Evolutionary conservation across 2,888 invertebrate genomes (phyloP).

Genomic region (Leptinotarsa peninsularis): DNA sequence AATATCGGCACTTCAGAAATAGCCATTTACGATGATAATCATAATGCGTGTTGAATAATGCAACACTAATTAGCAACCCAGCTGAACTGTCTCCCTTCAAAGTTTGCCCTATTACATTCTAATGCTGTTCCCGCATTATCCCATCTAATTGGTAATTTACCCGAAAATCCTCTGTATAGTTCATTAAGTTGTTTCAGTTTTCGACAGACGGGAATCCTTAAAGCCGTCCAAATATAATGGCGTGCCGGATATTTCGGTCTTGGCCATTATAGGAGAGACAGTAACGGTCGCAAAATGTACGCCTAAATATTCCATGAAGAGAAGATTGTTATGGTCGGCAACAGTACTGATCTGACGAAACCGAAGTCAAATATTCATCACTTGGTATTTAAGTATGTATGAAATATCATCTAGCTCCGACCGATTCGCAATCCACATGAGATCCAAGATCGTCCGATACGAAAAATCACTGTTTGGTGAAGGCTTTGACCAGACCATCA

Average conservation of each 20-base stretch:
- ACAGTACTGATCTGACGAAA: too few relatives aligned
- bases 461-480: too few relatives aligned
- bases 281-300: not conserved
- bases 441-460: too few relatives aligned
- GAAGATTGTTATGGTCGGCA: not conserved
- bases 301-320: not conserved
- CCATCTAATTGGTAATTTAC: conserved; percentile 22
- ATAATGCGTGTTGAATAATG: conserved; percentile 11
- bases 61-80: conserved; percentile 17
- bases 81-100: not conserved
- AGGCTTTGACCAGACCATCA: too few relatives aligned
- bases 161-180: conserved; percentile 17
- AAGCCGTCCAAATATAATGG: not conserved
- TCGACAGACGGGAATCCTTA: conserved; percentile 4
- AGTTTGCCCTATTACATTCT: conserved; percentile 6
- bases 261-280: not conserved
- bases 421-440: too few relatives aligned
- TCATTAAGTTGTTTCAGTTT: conserved; percentile 16
- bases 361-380: too few relatives aligned
- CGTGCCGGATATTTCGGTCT: not conserved
- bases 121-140: conserved; percentile 17
- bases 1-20: not conserved
- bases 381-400: too few relatives aligned
- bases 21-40: not conserved
- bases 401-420: too few relatives aligned